Conservation (phyloP, 2,113 vertebrate species). For the Corvus moneduloides region DNA sequence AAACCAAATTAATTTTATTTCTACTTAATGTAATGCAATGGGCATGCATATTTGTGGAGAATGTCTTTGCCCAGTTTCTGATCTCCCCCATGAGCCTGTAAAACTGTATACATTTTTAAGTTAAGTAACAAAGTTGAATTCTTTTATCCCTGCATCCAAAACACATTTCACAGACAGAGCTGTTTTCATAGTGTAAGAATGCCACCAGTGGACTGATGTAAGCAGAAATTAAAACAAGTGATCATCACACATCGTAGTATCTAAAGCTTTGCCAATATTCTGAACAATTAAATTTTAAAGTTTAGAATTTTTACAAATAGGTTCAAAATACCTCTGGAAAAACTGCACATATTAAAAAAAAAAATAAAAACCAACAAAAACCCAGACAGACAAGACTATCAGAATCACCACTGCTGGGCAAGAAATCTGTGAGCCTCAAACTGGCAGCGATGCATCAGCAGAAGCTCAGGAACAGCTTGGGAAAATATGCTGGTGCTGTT, state of each 20-base stretch:
- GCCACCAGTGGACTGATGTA: not conserved
- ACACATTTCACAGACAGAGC: not conserved
- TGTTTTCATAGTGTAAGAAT: not conserved
- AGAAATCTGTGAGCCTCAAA: not conserved
- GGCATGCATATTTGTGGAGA: not conserved
- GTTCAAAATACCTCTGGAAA: not conserved
- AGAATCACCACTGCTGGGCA: not conserved
- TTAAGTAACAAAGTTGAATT: not conserved
- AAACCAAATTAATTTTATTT: not conserved
- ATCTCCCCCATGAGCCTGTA: not conserved
- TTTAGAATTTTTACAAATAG: not conserved
- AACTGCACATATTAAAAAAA: not conserved
- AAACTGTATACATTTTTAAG: not conserved
- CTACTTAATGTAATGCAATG: not conserved
- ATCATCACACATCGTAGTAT: not conserved
- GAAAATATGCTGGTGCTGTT: not conserved
- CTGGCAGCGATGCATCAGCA: not conserved
- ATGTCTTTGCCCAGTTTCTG: not conserved
- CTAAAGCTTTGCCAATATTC: not conserved
- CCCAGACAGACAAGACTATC: not conserved
- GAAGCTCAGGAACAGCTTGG: not conserved
- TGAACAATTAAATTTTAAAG: not conserved
- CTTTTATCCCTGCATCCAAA: not conserved
- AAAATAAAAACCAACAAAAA: rapidly evolving
- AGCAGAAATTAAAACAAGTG: not conserved